A percentile compares a stretch with the other conserved stretches of the same genome.
These are phyloP conservation scores for Abramis brama DNA, from an alignment of 2,113 vertebrate genomes.

Conservation along the genomic window DNA sequence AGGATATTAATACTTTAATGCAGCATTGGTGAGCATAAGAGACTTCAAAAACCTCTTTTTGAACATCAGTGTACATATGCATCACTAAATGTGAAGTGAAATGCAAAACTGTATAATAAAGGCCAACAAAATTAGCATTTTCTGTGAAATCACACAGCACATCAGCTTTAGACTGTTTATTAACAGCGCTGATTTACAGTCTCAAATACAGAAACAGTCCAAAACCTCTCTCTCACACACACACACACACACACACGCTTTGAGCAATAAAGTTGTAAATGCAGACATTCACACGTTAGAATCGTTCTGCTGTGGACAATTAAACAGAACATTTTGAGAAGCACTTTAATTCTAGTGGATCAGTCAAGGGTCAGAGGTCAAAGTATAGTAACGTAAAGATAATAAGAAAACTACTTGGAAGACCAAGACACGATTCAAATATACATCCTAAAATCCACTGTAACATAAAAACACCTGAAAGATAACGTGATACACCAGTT, in stretches of 20 bases:
- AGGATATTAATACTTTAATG: neutral
- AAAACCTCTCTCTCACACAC: neutral
- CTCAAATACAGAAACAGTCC: conserved; percentile 14
- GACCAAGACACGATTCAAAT: neutral
- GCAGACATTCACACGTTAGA: conserved; percentile 2
- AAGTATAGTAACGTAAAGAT: neutral
- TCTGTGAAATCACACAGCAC: neutral
- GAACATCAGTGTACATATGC: too few relatives aligned
- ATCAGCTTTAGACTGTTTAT: conserved; percentile 24
- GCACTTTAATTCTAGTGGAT: conserved; percentile 9
- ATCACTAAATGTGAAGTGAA: too few relatives aligned
- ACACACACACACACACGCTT: neutral
- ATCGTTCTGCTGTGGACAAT: neutral
- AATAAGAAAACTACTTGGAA: conserved; percentile 12
- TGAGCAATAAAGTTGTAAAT: neutral
- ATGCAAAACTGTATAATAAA: neutral
- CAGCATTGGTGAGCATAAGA: neutral
- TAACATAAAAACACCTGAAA: neutral
- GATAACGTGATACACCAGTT: neutral
- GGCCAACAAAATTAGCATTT: neutral
- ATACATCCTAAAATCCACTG: neutral
- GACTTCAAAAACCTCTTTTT: neutral
- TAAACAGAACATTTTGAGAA: conserved; percentile 10
- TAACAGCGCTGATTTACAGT: conserved; percentile 27
- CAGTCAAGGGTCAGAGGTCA: neutral